Conservation (phyloP, 2,888 invertebrate genomes). For the Ophioninae sp. region DNA sequence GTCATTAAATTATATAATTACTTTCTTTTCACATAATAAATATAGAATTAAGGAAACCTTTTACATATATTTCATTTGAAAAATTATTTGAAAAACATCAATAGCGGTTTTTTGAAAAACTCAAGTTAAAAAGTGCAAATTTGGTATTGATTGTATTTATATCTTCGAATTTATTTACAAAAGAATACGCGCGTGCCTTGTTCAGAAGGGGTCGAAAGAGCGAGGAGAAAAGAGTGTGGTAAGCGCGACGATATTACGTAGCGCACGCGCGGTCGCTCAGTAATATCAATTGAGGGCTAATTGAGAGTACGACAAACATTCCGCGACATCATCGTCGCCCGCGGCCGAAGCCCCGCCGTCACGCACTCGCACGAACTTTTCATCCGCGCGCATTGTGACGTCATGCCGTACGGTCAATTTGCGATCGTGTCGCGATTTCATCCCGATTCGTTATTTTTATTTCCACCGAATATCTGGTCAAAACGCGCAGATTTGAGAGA, state of each 20-base stretch:
- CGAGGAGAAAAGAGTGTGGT: neutral
- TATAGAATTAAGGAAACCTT: too few species aligned
- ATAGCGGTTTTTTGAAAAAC: too few species aligned
- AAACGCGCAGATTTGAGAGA: neutral
- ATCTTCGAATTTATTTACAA: too few species aligned
- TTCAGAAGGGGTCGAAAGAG: neutral
- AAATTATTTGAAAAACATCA: too few species aligned
- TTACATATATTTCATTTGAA: too few species aligned
- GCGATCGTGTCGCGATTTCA: neutral
- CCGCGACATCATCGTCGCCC: conserved; percentile 32
- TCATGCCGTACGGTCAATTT: conserved; percentile 19
- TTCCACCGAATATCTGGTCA: neutral
- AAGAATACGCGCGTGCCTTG: neutral
- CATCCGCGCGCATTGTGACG: conserved; percentile 29
- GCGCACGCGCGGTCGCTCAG: conserved; percentile 41
- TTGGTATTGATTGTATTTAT: too few species aligned
- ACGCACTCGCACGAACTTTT: conserved; percentile 41
- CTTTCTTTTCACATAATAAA: too few species aligned
- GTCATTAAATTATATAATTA: too few species aligned
- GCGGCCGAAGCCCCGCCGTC: conserved; percentile 40
- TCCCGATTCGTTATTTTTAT: neutral
- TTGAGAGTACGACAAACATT: conserved; percentile 75
- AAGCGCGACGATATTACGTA: neutral
- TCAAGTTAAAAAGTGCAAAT: too few species aligned
- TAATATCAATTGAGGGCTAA: conserved; percentile 75